Evolutionary conservation across 1,140 invertebrate species (phyloP).

Genomic region (Batillaria attramentaria): DNA sequence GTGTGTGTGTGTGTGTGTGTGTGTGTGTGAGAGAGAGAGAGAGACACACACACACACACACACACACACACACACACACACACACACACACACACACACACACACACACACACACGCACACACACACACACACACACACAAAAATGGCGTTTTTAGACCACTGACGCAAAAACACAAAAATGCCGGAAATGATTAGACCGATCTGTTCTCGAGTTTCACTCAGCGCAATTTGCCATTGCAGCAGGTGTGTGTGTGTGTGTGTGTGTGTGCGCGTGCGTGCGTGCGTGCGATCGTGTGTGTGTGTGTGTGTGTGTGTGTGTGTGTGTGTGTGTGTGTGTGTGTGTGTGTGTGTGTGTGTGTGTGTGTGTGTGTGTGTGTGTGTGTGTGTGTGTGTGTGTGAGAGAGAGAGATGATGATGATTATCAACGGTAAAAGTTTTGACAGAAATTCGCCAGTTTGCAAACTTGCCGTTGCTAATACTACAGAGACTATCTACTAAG

Average conservation of each 20-base stretch:
- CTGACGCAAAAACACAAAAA: conserved; percentile 90
- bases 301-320: not conserved
- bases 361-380: conserved; percentile 19
- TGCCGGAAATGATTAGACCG: conserved; percentile 66
- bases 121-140: conserved; percentile 91
- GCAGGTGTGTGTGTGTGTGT: not conserved
- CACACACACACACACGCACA: conserved; percentile 66
- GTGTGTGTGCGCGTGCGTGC: not conserved
- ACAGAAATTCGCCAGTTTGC: too few species aligned
- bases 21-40: too few species aligned
- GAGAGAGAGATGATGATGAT: too few species aligned
- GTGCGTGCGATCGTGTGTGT: not conserved
- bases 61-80: too few species aligned
- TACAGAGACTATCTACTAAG: too few species aligned
- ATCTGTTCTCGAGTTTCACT: not conserved
- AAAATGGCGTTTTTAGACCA: conserved; percentile 98
- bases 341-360: conserved; percentile 20
- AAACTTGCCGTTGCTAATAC: too few species aligned
- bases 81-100: conserved; percentile 74
- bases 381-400: conserved; percentile 14
- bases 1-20: not conserved
- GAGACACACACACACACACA: too few species aligned
- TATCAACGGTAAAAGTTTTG: too few species aligned
- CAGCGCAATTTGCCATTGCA: not conserved
- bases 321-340: conserved; percentile 19